phyloP scores from a whole-genome alignment of 2,797 vertebrate genomes.

The Rachycentron canadum region DNA sequence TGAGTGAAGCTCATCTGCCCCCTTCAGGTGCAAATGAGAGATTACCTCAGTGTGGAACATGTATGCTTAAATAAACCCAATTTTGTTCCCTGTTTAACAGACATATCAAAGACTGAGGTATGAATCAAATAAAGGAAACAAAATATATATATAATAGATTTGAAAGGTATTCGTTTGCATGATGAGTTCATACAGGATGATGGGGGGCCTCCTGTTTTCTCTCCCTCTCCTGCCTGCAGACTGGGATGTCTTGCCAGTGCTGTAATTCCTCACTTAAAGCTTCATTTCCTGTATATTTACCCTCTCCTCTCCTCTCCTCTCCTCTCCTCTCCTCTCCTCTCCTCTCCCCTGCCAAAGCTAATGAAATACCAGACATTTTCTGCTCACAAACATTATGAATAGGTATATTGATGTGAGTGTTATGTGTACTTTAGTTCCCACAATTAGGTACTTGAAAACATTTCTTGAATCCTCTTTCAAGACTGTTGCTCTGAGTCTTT shows the following conservation, averaged over 20 bases:
- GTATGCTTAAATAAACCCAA: background rate
- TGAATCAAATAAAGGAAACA: background rate
- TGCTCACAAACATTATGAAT: background rate
- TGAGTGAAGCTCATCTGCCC: slow-evolving; percentile 47
- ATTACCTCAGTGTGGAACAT: background rate
- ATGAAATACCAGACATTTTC: slow-evolving; percentile 24
- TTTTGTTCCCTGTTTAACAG: background rate
- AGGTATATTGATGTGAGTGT: background rate
- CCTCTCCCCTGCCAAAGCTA: slow-evolving; percentile 20
- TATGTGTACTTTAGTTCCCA: slow-evolving; percentile 20
- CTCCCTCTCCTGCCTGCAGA: slow-evolving; percentile 1
- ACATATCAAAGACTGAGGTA: background rate
- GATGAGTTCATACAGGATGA: background rate
- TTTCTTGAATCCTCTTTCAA: slow-evolving; percentile 28
- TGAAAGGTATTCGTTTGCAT: background rate
- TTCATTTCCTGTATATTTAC: slow-evolving; percentile 39
- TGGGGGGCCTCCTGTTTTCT: background rate
- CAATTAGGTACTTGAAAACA: slow-evolving; percentile 28
- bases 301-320: background rate
- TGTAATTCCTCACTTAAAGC: slow-evolving; percentile 36
- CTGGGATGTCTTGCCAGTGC: slow-evolving; percentile 14
- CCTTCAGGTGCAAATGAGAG: slow-evolving; percentile 49
- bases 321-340: background rate
- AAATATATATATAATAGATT: background rate
- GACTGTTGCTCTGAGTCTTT: slow-evolving; percentile 30